Evolutionary conservation across 1,140 invertebrate species (phyloP), one percentile per base, ranked within the genome.

Genomic region (Dreissena rostriformis): DNA sequence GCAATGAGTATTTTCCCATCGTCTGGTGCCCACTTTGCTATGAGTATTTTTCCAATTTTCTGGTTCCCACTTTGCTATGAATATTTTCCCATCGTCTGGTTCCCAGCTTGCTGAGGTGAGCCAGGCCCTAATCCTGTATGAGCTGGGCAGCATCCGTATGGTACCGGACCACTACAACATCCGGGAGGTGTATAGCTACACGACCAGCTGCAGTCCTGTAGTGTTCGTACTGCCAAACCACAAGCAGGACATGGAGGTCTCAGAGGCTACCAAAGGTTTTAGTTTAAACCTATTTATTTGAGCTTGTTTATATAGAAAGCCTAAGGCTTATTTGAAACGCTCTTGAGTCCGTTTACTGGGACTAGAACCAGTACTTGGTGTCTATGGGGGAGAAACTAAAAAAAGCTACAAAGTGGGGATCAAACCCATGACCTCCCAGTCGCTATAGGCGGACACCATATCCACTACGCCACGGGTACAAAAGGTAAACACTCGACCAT

Each of bases 81-180:
- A 8, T 39, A 39, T 5, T 39, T 39, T 39, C 39, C 39, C 8
- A 22, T 78, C 55, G 57, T 72, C 82, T n/a, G 70, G 22, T 55
- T 88, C 82, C 2, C 87, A 93, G 92, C 68, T 93, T 61, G 78
- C 83, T 65, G 92, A 93, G 73, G 80, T 93, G 28, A 86, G 88
- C 14, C 76, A 87, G 17, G 86, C 87, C 22, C 86, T 93, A 70
- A 87, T 91, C 0, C 80, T 91, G 65, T 89, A 88, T 89, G 91
- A 93, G 80, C 82, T 93, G 53, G 92, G 92, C 14, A 91, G 87
- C 82, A 80, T 91, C 11, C 82, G 91, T 29, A 86, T 70, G 19
- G 67, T 89, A 11, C 81, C 88, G 12, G 88, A 91, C 66, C 89
- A 92, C 84, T 92, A 91, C 77, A 90, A 92, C 80, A 88, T 93